Percentiles rank a stretch among this genome's conserved stretches.
phyloP scores from a whole-genome alignment of 2,113 vertebrate species.

The Chaenocephalus aceratus region DNA sequence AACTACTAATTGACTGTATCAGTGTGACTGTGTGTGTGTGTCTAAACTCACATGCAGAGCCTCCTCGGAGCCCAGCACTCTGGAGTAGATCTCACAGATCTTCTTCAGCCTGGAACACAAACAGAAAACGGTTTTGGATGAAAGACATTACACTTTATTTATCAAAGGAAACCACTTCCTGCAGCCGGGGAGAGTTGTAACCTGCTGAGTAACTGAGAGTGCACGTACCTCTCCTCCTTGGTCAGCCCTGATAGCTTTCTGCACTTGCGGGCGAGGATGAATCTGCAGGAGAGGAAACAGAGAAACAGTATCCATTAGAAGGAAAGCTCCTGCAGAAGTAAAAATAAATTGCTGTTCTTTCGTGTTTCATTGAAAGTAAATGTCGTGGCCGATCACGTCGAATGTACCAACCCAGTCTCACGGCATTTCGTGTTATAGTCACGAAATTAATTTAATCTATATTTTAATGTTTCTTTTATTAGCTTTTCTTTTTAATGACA shows the following conservation, averaged over 20 bases:
- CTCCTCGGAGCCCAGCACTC: constrained; percentile 90
- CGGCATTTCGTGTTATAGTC: no score
- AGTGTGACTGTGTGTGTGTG: no score
- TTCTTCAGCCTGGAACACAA: constrained; percentile 84
- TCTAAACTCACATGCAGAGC: constrained; percentile 90
- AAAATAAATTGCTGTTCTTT: neutral
- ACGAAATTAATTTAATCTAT: no score
- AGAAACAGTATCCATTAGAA: neutral
- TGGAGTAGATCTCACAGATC: constrained; percentile 95
- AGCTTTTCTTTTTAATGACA: no score
- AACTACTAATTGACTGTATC: no score
- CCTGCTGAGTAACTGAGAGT: no score
- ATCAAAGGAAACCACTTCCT: neutral
- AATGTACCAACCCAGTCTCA: no score
- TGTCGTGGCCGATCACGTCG: no score
- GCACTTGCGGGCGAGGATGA: constrained; percentile 93
- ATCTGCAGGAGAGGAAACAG: constrained; percentile 81
- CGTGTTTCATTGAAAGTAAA: no score
- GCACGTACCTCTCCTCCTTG: constrained; percentile 91
- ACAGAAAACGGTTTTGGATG: neutral
- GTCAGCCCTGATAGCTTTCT: constrained; percentile 88
- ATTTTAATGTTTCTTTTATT: no score
- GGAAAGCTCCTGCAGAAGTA: no score
- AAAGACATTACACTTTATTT: no score
- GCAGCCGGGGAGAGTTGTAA: neutral